These are phyloP conservation scores for Procavia capensis DNA, from an alignment of 2,113 vertebrate species.

Conservation along the genomic window DNA sequence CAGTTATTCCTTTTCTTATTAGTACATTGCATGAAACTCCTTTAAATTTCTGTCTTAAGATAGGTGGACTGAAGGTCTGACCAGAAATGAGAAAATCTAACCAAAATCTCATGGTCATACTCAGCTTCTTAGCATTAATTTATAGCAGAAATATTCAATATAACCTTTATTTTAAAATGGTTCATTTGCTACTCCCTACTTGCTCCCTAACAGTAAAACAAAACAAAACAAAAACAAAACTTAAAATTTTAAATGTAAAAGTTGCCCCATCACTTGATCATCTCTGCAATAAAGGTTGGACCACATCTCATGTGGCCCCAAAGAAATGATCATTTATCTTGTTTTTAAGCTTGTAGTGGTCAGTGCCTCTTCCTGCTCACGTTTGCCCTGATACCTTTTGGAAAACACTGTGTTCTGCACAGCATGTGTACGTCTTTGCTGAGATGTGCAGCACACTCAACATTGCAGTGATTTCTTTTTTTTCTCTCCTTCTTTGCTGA, in stretches of 20 bases:
- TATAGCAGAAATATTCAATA: background rate
- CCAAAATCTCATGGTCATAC: background rate
- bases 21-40: background rate
- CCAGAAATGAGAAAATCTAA: background rate
- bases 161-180: background rate
- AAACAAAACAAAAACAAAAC: background rate
- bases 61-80: conserved; percentile 38
- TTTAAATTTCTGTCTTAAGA: conserved; percentile 5
- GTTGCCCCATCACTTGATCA: conserved; percentile 60
- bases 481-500: conserved; percentile 78
- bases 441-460: conserved; percentile 67
- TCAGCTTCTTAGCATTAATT: background rate
- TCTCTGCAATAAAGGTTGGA: conserved; percentile 31
- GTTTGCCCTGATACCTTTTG: conserved; percentile 70
- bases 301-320: background rate
- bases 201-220: background rate
- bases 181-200: conserved; percentile 13
- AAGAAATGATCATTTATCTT: background rate
- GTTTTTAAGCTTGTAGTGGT: conserved; percentile 40
- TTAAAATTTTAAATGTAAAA: conserved; percentile 52
- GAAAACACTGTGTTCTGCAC: conserved; percentile 63
- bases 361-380: conserved; percentile 67
- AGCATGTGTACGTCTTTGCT: conserved; percentile 68
- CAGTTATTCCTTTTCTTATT: background rate
- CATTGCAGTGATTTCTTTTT: conserved; percentile 80